A percentile compares a stretch with the other conserved stretches of the same genome.
These are phyloP conservation scores for Erynnis tages DNA, from an alignment of 2,888 invertebrate species.

Conservation along the genomic window DNA sequence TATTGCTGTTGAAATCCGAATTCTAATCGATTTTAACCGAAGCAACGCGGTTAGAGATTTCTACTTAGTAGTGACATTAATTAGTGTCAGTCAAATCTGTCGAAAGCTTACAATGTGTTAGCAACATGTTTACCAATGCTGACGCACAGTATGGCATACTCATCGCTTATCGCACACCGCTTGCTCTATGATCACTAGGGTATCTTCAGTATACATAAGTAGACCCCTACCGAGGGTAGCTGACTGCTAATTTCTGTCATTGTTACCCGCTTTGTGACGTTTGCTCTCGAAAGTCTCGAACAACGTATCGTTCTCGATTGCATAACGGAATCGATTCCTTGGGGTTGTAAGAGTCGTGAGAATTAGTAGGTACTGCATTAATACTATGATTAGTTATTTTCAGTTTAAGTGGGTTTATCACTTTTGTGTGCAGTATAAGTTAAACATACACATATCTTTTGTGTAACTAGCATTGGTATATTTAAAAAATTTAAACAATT, in stretches of 20 bases:
- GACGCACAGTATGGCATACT: no score
- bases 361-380: constrained; percentile 40
- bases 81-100: no score
- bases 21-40: no score
- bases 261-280: constrained; percentile 52
- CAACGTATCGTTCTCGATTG: constrained; percentile 50
- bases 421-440: neutral
- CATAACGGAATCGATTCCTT: constrained; percentile 52
- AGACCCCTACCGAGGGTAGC: constrained; percentile 50
- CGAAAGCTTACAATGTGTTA: no score
- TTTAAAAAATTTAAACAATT: no score
- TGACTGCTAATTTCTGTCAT: constrained; percentile 73
- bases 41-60: no score
- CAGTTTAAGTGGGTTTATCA: neutral
- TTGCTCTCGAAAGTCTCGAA: constrained; percentile 57
- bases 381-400: neutral
- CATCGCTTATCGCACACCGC: no score
- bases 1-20: no score
- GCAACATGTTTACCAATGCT: no score
- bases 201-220: constrained; percentile 61
- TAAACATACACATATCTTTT: no score
- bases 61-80: no score
- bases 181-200: neutral
- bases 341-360: constrained; percentile 71
- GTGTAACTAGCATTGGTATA: no score